Evolutionary conservation across 2,113 vertebrate species (phyloP).

Genomic region (Cavia porcellus): DNA sequence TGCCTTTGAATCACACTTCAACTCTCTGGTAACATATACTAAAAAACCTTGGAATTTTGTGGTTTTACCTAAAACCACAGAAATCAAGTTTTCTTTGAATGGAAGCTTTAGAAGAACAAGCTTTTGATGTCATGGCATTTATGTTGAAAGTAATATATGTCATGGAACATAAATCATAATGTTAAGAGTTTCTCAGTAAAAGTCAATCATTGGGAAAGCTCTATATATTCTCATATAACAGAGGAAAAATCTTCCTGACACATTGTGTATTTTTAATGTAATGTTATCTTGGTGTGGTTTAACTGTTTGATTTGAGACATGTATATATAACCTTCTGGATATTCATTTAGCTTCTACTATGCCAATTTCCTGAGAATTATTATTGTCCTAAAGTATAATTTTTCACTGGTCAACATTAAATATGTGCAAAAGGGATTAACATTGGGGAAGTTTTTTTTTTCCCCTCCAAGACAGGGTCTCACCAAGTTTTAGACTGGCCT

Average conservation of each 20-base stretch:
- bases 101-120: slow-evolving; percentile 54
- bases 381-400: slow-evolving; percentile 65
- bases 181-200: slow-evolving; percentile 64
- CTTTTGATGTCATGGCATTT: slow-evolving; percentile 43
- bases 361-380: slow-evolving; percentile 73
- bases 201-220: slow-evolving; percentile 43
- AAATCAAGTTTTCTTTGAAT: slow-evolving; percentile 66
- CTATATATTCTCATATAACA: slow-evolving; percentile 17
- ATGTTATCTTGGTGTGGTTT: slow-evolving; percentile 70
- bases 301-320: slow-evolving; percentile 68
- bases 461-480: background rate
- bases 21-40: slow-evolving; percentile 10
- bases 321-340: slow-evolving; percentile 68
- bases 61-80: slow-evolving; percentile 54
- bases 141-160: slow-evolving; percentile 55
- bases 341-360: slow-evolving; percentile 65
- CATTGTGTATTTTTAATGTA: slow-evolving; percentile 65
- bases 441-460: background rate
- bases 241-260: slow-evolving; percentile 21
- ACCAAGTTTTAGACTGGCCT: background rate
- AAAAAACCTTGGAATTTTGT: slow-evolving; percentile 66
- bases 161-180: slow-evolving; percentile 44
- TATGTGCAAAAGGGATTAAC: slow-evolving; percentile 63
- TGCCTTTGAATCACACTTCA: slow-evolving; percentile 56
- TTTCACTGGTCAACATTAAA: slow-evolving; percentile 66